phyloP scores from a whole-genome alignment of 2,888 invertebrate genomes.

The Scaptomyza cyrtandrae region DNA sequence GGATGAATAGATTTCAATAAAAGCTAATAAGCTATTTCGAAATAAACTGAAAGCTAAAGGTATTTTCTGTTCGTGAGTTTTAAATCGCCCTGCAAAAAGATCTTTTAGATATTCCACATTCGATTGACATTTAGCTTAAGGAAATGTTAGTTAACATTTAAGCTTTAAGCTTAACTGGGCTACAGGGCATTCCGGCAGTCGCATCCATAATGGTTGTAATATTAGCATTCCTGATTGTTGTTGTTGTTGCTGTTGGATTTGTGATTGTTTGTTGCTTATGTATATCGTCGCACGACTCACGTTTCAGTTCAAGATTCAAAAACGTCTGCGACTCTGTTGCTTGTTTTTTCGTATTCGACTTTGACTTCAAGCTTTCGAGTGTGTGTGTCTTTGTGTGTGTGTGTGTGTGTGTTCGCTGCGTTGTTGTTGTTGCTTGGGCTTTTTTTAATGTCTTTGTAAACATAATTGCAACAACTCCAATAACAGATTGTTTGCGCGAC shows the following conservation, averaged over 20 bases:
- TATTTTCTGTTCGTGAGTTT: too few species aligned
- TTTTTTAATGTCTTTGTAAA: constrained; percentile 80
- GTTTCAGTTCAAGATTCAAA: constrained; percentile 66
- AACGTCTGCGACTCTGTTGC: constrained; percentile 38
- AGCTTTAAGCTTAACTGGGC: background rate
- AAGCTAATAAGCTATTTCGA: too few species aligned
- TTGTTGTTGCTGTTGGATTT: constrained; percentile 24
- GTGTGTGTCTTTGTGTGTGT: constrained; percentile 31
- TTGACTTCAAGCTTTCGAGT: constrained; percentile 52
- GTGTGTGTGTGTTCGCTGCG: constrained; percentile 31
- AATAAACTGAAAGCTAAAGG: too few species aligned
- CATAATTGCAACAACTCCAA: constrained; percentile 81
- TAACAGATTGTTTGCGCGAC: constrained; percentile 79
- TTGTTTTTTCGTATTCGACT: constrained; percentile 33
- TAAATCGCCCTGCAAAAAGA: too few species aligned
- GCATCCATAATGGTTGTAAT: constrained; percentile 12
- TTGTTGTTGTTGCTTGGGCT: constrained; percentile 42
- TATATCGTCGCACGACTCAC: constrained; percentile 71
- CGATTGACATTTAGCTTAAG: too few species aligned
- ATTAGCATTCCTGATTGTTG: constrained; percentile 43
- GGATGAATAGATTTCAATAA: too few species aligned
- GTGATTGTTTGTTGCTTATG: constrained; percentile 46
- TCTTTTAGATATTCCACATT: too few species aligned
- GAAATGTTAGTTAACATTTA: too few species aligned
- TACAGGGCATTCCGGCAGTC: constrained; percentile 42